Base-by-base conservation (phyloP, 2,797 vertebrate genomes). In the Pyrrhura leucotis region DNA sequence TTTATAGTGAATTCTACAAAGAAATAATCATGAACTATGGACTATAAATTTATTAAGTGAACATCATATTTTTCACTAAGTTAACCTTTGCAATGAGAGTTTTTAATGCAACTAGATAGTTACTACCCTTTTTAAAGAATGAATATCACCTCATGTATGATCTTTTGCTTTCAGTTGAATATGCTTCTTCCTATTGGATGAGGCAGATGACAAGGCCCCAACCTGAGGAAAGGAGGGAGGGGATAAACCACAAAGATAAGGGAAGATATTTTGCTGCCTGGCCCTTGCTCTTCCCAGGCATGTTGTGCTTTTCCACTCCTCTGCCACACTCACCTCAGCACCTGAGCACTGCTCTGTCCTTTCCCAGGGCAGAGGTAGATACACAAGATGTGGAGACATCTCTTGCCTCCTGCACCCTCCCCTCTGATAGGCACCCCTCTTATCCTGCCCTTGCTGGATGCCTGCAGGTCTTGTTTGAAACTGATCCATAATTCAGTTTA, bases 201-300 rank as follows among this genome's bases (percentile, higher is more conserved):
- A 83, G 6, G 11, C 22, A 47, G 17, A 80, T 42, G 33, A 81
- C 75, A 68, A 17, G 33, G 13, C 6, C 17, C 2, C 25, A 42
- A 3, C 12, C 12, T 65, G 4, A 58, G n/a, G 26, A 42, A 67
- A 80, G 12, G 26, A 37, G 20, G 16, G 29, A 88, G 31, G 12
- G 26, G 16, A 54, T n/a, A 48, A 74, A 80, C 35, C 1, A 18
- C 31, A 76, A 80, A 59, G 19, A 16, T 58, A 73, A 71, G 20
- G 18, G 40, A 67, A 85, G 31, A 15, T 82, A 17, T 47, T 92
- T 92, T 90, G 3, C 26, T 87, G 16, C 44, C 37, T 88, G 20
- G 31, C 10, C 11, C 20, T 76, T 56, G 33, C 7, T 65, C 3
- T 77, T 29, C 23, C 2, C 3, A 16, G 22, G 2, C 1, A 0